Base-by-base conservation (phyloP, 2,888 invertebrate genomes). In the Girardia tigrina region DNA sequence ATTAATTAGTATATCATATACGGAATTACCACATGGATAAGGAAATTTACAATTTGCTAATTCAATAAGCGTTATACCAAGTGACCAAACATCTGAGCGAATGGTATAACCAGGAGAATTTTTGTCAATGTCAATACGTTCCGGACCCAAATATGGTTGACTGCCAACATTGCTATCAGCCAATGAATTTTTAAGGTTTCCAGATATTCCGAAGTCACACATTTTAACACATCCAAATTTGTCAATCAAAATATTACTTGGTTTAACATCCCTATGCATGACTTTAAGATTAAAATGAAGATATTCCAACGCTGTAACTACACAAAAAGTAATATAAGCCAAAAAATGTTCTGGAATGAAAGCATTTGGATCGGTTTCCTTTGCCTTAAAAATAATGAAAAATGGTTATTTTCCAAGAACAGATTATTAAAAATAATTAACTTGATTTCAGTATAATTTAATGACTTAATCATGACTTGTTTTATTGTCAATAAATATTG, bases 141-240 rank as follows among this genome's bases (percentile, higher is more conserved):
- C 86, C n/a, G 86, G 86, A 2, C 97, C 95, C 98, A 98, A 98
- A 81, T 98, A 98, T 0, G 97, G 97, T 81, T 95, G 87, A 85
- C 97, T 98, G 0, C 98, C 98, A 78, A 95, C 97, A 86, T 98
- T 97, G 26, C 95, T 95, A 83, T 91, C 90, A n/a, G 97, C 97
- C 82, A 98, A 97, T 12, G 92, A 95, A 85, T 98, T 95, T 29
- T 97, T 94, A 80, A 98, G 87, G 82, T 97, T 94, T 0, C 97
- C 97, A 79, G 94, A 94, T 84, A 98, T 98, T 78, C 98, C 98
- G 86, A 98, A 98, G 87, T 98, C 97, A 87, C 98, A 98, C 75
- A 98, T 86, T 86, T 98, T 98, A 80, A 98, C 95, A 83, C 92
- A 91, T 74, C 94, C 97, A 80, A 90, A 88, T 81, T 90, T 88